A percentile compares a stretch with the other conserved stretches of the same genome.
These are phyloP conservation scores for Trichacis sp. DNA, from an alignment of 2,888 invertebrate genomes.

Conservation along the genomic window DNA sequence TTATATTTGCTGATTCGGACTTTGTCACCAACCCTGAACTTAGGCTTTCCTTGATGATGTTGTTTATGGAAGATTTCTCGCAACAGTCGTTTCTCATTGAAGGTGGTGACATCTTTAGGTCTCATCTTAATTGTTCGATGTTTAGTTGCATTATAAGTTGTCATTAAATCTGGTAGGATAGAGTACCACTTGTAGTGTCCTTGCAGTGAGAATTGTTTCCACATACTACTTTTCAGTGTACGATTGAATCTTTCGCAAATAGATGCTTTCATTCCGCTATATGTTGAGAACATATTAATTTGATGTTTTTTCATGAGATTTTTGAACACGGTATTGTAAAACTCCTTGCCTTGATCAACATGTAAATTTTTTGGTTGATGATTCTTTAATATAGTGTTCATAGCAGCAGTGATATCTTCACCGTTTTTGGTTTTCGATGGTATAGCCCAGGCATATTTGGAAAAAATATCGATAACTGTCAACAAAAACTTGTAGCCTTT, in stretches of 20 bases:
- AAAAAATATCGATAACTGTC: too few species aligned
- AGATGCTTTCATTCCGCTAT: slow-evolving; percentile 49
- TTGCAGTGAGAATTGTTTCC: too few species aligned
- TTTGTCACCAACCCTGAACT: too few species aligned
- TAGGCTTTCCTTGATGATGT: background rate
- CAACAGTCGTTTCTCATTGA: slow-evolving; percentile 15
- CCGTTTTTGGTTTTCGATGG: slow-evolving; percentile 44
- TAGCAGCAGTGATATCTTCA: background rate
- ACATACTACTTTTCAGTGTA: too few species aligned
- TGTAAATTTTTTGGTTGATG: too few species aligned
- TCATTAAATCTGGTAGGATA: slow-evolving; percentile 20
- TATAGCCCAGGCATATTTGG: too few species aligned
- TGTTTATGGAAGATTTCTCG: background rate
- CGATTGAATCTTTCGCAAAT: too few species aligned
- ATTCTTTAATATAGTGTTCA: too few species aligned
- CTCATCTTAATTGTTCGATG: too few species aligned
- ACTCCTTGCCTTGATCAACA: too few species aligned
- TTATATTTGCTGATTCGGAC: too few species aligned
- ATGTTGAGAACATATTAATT: slow-evolving; percentile 40
- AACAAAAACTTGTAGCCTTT: slow-evolving; percentile 56
- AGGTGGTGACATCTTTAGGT: slow-evolving; percentile 15
- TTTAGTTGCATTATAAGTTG: slow-evolving; percentile 13
- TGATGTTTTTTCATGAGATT: slow-evolving; percentile 2
- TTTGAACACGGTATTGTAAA: slow-evolving; percentile 37
- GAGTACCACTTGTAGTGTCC: too few species aligned